phyloP scores from a whole-genome alignment of 2,888 invertebrate species.

The Trachelus stipa region DNA sequence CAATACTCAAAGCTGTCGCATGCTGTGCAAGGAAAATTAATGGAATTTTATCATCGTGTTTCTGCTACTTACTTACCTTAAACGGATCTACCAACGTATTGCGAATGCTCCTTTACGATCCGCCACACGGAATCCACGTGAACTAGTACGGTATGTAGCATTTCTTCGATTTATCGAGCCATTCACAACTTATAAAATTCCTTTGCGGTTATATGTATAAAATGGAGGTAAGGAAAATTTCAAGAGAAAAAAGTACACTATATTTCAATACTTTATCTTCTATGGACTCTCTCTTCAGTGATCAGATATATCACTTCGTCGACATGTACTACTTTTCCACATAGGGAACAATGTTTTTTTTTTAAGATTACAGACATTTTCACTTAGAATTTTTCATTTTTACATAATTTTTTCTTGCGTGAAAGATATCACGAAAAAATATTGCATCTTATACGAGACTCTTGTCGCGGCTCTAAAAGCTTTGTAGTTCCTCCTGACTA shows the following conservation, averaged over 20 bases:
- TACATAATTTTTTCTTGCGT: neutral
- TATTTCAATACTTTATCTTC: neutral
- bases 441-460: neutral
- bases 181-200: neutral
- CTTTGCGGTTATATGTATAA: neutral
- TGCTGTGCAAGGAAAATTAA: neutral
- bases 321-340: neutral
- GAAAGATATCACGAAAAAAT: neutral
- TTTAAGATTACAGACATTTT: neutral
- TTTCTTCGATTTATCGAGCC: neutral
- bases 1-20: neutral
- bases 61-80: neutral
- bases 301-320: neutral
- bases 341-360: neutral
- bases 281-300: neutral
- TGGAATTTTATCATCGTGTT: neutral
- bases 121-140: neutral
- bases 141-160: neutral
- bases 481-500: too few species aligned
- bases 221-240: neutral
- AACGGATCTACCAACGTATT: neutral
- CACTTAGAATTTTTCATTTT: neutral
- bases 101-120: neutral
- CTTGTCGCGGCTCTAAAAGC: too few species aligned
- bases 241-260: neutral